Percentiles rank a stretch among this genome's conserved stretches.
Conservation (phyloP, 2,113 vertebrate genomes). For the Phoxinus phoxinus region DNA sequence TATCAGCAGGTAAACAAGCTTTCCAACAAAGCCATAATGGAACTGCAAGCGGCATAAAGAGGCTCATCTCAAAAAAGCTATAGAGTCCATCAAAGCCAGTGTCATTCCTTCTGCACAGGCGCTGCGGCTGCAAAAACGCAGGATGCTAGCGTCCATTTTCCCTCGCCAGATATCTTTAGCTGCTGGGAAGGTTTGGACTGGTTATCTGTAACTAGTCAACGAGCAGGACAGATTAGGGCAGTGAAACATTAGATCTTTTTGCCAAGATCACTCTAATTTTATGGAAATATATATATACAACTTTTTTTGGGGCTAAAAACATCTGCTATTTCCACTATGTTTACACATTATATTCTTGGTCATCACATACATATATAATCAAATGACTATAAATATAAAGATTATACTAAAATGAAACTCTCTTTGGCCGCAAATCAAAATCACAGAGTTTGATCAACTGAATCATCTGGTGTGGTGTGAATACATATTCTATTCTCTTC, state of each 20-base stretch:
- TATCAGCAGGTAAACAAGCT: slow-evolving; percentile 89
- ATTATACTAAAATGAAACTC: slow-evolving; percentile 31
- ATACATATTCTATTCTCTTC: slow-evolving; percentile 53
- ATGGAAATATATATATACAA: not conserved
- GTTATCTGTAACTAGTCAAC: slow-evolving; percentile 76
- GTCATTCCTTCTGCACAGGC: slow-evolving; percentile 79
- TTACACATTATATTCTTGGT: slow-evolving; percentile 10
- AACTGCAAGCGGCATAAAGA: slow-evolving; percentile 81
- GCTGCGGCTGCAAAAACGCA: slow-evolving; percentile 73
- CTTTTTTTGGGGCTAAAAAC: not conserved
- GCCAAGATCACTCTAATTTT: not conserved
- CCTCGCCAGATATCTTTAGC: slow-evolving; percentile 76
- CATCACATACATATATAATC: not conserved
- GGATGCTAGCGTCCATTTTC: slow-evolving; percentile 76
- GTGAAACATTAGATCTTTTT: slow-evolving; percentile 72
- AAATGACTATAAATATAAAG: slow-evolving; percentile 15
- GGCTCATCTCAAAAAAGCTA: slow-evolving; percentile 81
- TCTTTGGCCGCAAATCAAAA: slow-evolving; percentile 51
- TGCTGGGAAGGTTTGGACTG: slow-evolving; percentile 77
- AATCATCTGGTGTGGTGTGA: slow-evolving; percentile 59
- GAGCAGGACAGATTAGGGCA: slow-evolving; percentile 73
- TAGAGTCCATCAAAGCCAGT: slow-evolving; percentile 81
- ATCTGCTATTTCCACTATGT: not conserved
- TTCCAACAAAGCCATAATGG: slow-evolving; percentile 85
- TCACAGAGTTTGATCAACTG: slow-evolving; percentile 42